Percentiles rank a stretch among this genome's conserved stretches.
Conservation (phyloP, 2,888 invertebrate species). For the Caenorhabditis japonica region DNA sequence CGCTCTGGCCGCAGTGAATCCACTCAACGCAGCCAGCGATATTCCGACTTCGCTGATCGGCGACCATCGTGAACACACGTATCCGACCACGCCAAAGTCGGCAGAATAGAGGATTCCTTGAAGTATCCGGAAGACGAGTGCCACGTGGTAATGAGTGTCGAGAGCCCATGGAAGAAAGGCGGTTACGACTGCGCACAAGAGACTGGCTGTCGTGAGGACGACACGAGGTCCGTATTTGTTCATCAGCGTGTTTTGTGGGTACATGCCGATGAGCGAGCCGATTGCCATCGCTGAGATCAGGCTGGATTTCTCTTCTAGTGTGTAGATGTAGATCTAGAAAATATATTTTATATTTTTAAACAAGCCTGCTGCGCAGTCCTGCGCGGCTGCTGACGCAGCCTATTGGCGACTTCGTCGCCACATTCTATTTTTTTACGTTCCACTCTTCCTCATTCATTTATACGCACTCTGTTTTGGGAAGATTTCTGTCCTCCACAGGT, state of each 20-base stretch:
- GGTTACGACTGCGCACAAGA: conserved; percentile 50
- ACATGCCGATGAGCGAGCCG: conserved; percentile 61
- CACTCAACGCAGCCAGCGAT: conserved; percentile 48
- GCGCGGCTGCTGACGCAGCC: too few species aligned
- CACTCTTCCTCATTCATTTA: too few species aligned
- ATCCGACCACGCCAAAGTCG: conserved; percentile 59
- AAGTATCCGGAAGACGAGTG: conserved; percentile 52
- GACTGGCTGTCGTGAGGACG: conserved; percentile 42
- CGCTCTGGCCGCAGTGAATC: conserved; percentile 54
- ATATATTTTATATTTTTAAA: background rate
- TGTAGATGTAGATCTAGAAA: conserved; percentile 56
- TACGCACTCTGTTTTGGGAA: too few species aligned
- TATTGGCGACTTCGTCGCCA: too few species aligned
- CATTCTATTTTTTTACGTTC: too few species aligned
- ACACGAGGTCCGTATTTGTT: conserved; percentile 48
- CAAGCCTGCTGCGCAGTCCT: too few species aligned
- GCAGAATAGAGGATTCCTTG: conserved; percentile 59
- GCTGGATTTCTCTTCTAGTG: conserved; percentile 54
- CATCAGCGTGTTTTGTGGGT: conserved; percentile 56
- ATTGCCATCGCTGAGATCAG: conserved; percentile 60
- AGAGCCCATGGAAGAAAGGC: conserved; percentile 53
- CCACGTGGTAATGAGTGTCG: conserved; percentile 49
- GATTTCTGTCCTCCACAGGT: too few species aligned
- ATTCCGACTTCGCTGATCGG: conserved; percentile 52
- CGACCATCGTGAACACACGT: conserved; percentile 54